Evolutionary conservation across 53 echinoderm and acorn worm genomes (phyloP), one percentile per base, ranked within the genome.

Genomic region (Echinarachnius parma): DNA sequence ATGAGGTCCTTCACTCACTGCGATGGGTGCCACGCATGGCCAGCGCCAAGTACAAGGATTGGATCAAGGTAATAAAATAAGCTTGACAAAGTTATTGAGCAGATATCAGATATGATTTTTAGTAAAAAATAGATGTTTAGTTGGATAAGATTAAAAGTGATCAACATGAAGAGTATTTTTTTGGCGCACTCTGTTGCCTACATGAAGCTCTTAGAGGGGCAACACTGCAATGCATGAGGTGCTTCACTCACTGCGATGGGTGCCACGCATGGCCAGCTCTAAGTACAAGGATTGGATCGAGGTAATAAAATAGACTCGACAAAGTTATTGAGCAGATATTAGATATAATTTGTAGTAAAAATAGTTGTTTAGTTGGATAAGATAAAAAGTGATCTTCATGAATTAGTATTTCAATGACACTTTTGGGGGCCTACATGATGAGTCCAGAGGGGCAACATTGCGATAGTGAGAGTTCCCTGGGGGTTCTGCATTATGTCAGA

Each of bases 11-110:
- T 23, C 96, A 95, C 36, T 82, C 96, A 0, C 37, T 95, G 79
- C 64, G 96, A 78, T 95, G 96, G 96, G 91, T 90, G 31, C 96
- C 96, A 2, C 80, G 91, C 9, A 84, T 95, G 76, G 87, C 78
- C 34, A 74, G 79, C 33, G 75, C 90, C 7, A 82, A 85, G 35
- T 95, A 87, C 80, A 75, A 78, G 21, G 48, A 53, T 0, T 95
- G 96, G 96, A 85, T 95, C 22, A 85, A 87, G 87, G 96, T 95
- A n/a, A n/a, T n/a, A n/a, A n/a, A n/a, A n/a, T n/a, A n/a, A n/a
- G n/a, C n/a, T n/a, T n/a, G n/a, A n/a, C n/a, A n/a, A n/a, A n/a
- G n/a, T n/a, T n/a, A n/a, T n/a, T n/a, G n/a, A n/a, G n/a, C n/a
- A n/a, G n/a, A n/a, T n/a, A n/a, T n/a, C n/a, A n/a, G n/a, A n/a